These are phyloP conservation scores for Aromia moschata DNA, from an alignment of 2,888 invertebrate species.

Conservation along the genomic window DNA sequence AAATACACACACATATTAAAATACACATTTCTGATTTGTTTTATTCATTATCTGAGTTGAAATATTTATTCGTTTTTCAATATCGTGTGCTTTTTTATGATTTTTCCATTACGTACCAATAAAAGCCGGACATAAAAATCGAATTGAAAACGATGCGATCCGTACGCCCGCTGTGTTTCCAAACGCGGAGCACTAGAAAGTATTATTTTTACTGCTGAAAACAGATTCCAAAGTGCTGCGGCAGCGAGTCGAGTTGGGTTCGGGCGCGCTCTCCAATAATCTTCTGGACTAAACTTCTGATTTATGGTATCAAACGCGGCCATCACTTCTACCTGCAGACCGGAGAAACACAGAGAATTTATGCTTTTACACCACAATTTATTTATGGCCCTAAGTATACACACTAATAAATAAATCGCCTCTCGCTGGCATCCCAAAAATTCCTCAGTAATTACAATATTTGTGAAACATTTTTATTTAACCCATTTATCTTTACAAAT, in stretches of 20 bases:
- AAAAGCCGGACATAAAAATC: too few relatives aligned
- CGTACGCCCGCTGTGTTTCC: not conserved
- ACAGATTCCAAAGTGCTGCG: conserved; percentile 15
- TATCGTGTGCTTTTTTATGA: too few relatives aligned
- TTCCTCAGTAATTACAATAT: conserved; percentile 7
- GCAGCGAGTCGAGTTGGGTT: conserved; percentile 17
- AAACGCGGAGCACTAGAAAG: not conserved
- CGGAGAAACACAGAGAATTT: conserved; percentile 26
- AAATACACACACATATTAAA: too few relatives aligned
- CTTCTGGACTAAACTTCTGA: conserved; percentile 41
- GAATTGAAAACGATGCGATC: too few relatives aligned
- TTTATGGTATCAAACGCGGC: conserved; percentile 38
- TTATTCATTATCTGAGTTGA: too few relatives aligned
- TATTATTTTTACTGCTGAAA: conserved; percentile 10
- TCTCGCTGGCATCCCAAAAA: conserved; percentile 5
- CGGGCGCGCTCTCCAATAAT: conserved; percentile 31
- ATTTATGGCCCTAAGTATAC: conserved; percentile 11
- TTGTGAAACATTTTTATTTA: not conserved
- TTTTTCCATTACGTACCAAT: too few relatives aligned
- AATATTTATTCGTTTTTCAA: too few relatives aligned
- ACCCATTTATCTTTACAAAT: too few relatives aligned
- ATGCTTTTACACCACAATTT: conserved; percentile 25
- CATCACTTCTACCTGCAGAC: conserved; percentile 40
- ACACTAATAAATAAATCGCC: conserved; percentile 26
- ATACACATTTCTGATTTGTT: too few relatives aligned